Percentiles rank a stretch among this genome's conserved stretches.
phyloP scores from a whole-genome alignment of 2,888 invertebrate species.

The Micropterix aruncella region DNA sequence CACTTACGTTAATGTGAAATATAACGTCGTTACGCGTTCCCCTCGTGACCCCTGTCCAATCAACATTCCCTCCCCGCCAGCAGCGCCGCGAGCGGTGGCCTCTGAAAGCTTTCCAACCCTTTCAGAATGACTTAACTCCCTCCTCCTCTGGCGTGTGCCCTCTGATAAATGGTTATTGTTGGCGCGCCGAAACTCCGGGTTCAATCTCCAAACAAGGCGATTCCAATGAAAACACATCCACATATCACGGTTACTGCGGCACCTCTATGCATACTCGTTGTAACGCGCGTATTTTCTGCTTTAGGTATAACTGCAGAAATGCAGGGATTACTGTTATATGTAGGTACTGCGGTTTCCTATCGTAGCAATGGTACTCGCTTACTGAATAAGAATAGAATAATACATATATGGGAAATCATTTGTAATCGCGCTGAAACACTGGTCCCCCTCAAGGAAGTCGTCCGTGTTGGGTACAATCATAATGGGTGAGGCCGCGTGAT shows the following conservation, averaged over 20 bases:
- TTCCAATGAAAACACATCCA: slow-evolving; percentile 13
- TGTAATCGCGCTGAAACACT: no score
- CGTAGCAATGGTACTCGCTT: no score
- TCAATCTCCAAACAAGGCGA: slow-evolving; percentile 14
- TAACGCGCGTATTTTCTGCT: no score
- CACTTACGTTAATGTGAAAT: neutral
- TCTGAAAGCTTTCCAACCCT: slow-evolving; percentile 2
- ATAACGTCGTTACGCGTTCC: neutral
- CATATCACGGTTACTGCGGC: slow-evolving; percentile 11
- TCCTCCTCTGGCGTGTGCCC: slow-evolving; percentile 9
- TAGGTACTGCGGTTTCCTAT: no score
- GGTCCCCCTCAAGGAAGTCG: no score
- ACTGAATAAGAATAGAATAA: no score
- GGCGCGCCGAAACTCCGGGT: slow-evolving; percentile 11
- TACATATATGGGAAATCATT: no score
- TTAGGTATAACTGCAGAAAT: no score
- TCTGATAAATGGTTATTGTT: slow-evolving; percentile 12
- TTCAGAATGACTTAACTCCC: slow-evolving; percentile 2
- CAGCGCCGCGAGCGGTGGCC: slow-evolving; percentile 13
- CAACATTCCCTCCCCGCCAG: slow-evolving; percentile 15
- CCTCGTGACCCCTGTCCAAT: slow-evolving; percentile 11
- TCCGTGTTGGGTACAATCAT: no score
- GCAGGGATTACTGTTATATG: no score
- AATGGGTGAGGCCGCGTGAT: no score
- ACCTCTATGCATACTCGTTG: neutral